phyloP scores from a whole-genome alignment of 2,113 vertebrate species.

The Pyxicephalus adspersus region DNA sequence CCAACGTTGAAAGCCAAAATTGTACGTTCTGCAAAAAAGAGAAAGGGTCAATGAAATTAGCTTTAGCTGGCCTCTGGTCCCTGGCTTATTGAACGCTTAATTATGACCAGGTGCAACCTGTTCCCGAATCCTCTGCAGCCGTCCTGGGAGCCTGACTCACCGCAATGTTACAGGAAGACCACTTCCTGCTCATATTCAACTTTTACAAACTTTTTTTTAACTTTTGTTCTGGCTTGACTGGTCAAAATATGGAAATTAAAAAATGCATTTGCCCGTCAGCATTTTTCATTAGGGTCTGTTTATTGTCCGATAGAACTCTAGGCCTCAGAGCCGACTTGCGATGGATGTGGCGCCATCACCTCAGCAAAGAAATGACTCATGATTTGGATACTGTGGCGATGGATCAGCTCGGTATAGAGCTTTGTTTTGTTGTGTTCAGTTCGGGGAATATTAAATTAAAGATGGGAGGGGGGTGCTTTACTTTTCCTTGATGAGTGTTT shows the following conservation, averaged over 20 bases:
- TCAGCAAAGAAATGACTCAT: not conserved
- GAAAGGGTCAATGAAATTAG: conserved; percentile 67
- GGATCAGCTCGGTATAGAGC: not conserved
- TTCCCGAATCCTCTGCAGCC: conserved; percentile 56
- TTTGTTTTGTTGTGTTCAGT: not conserved
- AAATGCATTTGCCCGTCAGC: not conserved
- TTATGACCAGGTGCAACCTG: conserved; percentile 71
- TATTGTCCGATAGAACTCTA: not conserved
- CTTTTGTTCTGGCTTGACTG: conserved; percentile 11
- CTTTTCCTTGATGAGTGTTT: no score
- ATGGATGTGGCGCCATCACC: not conserved
- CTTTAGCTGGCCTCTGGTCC: conserved; percentile 69
- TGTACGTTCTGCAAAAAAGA: conserved; percentile 55
- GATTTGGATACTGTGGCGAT: not conserved
- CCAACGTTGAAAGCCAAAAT: conserved; percentile 56
- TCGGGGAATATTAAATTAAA: no score
- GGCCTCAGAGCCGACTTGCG: not conserved
- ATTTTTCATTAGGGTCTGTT: not conserved
- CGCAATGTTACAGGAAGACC: conserved; percentile 55
- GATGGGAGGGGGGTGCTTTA: no score
- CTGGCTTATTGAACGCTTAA: conserved; percentile 71
- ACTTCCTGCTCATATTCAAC: conserved; percentile 64
- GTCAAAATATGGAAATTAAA: not conserved
- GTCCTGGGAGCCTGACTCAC: conserved; percentile 62
- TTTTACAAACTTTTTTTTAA: conserved; percentile 42